Evolutionary conservation across 2,888 invertebrate species (phyloP).

Genomic region (Resseliella maxima): DNA sequence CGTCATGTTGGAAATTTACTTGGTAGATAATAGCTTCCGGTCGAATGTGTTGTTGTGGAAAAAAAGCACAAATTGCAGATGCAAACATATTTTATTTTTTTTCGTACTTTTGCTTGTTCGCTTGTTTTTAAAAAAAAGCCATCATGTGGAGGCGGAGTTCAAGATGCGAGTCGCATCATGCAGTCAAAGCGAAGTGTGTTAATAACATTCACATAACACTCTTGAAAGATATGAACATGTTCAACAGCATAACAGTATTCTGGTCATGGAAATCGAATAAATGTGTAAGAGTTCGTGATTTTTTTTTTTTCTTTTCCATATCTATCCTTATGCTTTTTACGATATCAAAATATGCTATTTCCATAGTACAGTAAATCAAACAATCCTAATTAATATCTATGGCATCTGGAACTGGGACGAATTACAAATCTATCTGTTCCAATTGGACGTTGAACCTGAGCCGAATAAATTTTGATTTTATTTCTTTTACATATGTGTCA

Average conservation of each 20-base stretch:
- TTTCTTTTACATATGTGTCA: neutral
- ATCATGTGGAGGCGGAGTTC: neutral
- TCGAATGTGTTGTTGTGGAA: neutral
- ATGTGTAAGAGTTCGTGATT: neutral
- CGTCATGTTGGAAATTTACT: neutral
- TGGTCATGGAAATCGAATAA: neutral
- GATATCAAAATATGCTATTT: too few relatives aligned
- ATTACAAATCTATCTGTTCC: neutral
- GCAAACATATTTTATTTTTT: neutral
- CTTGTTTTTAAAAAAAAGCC: neutral
- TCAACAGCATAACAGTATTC: neutral
- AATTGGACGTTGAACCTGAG: neutral
- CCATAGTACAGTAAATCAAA: neutral
- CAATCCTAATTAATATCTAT: neutral
- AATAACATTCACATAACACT: too few relatives aligned
- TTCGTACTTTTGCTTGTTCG: neutral
- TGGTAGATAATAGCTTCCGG: constrained; percentile 1
- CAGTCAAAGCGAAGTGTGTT: too few relatives aligned
- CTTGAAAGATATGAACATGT: too few relatives aligned
- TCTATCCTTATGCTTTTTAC: too few relatives aligned
- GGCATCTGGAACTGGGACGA: neutral
- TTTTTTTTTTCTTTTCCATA: neutral
- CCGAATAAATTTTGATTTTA: too few relatives aligned
- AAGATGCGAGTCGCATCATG: too few relatives aligned
- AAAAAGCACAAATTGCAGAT: neutral